Evolutionary conservation across 2,113 vertebrate species (phyloP), one percentile per base, ranked within the genome.

Genomic region (Trogon melanurus): DNA sequence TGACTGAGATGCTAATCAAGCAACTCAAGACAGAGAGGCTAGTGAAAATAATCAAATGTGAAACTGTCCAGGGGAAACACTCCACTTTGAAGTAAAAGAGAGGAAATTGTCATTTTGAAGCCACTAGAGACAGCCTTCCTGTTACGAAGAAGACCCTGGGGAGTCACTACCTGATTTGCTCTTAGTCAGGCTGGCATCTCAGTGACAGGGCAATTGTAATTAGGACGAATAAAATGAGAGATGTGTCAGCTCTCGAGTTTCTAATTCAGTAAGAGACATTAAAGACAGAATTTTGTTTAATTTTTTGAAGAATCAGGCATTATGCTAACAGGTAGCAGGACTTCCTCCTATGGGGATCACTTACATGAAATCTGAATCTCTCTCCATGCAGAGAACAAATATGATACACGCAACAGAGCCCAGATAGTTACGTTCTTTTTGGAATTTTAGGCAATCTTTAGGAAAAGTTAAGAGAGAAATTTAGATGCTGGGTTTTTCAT

Each of bases 181-280:
- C 94, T 95, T 97, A 86, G 61, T 97, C 95, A 96, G 95, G 71
- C 91, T 98, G 98, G 96, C 96, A 98, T 98, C 95, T 98, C 97
- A 78, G 95, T 98, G 98, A 98, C 97, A 98, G 96, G 97, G 95
- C 97, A 97, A 97, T 98, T 97, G 97, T 98, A 98, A 98, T 98
- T 98, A 98, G 97, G 96, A 97, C 95, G 97, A 98, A 97, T 96
- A 97, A 98, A 98, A 98, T 97, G 97, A 97, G 94, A 97, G 93
- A 97, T 90, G 91, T 97, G 97, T 97, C 96, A 97, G 79, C 94
- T 95, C 71, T 79, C 75, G 89, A 69, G 9, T 91, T 97, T 97
- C 94, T 96, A 97, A 97, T 97, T 96, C 96, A 97, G 88, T 82
- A 75, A 94, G 84, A 17, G 18, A 94, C 93, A 96, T 97, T 98